Evolutionary conservation across 2,797 vertebrate genomes (phyloP).

Genomic region (Halcyon chelicuti): DNA sequence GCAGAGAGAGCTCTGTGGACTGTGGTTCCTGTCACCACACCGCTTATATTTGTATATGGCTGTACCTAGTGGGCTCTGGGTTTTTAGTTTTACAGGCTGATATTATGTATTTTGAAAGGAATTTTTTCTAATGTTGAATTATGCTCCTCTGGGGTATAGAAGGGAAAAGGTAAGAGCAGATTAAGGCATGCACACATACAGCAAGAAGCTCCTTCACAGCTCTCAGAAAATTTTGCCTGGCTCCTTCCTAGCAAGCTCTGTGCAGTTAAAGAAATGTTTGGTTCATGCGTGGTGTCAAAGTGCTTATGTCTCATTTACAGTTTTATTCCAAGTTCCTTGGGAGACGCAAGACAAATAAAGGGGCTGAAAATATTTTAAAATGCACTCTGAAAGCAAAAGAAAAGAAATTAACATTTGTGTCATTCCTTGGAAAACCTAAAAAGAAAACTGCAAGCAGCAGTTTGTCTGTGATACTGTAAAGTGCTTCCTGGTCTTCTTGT

Average conservation of each 20-base stretch:
- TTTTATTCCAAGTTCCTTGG: not conserved
- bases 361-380: not conserved
- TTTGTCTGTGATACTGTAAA: not conserved
- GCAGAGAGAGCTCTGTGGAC: not conserved
- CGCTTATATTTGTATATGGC: rapidly evolving
- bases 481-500: not conserved
- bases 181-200: not conserved
- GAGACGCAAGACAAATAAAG: not conserved
- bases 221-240: not conserved
- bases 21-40: not conserved
- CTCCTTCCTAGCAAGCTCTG: not conserved
- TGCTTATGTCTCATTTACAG: not conserved
- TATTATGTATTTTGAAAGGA: not conserved
- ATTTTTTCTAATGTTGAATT: not conserved
- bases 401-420: not conserved
- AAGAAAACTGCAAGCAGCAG: not conserved
- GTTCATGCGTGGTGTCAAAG: not conserved
- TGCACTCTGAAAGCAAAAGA: not conserved
- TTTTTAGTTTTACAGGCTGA: not conserved
- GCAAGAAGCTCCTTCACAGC: not conserved
- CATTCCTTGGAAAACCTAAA: not conserved
- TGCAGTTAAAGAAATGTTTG: not conserved
- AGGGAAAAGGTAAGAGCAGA: not conserved
- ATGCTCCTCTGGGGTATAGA: not conserved
- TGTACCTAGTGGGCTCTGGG: not conserved